Evolutionary conservation across 2,888 invertebrate genomes (phyloP).

Genomic region (Chouioia cunea): DNA sequence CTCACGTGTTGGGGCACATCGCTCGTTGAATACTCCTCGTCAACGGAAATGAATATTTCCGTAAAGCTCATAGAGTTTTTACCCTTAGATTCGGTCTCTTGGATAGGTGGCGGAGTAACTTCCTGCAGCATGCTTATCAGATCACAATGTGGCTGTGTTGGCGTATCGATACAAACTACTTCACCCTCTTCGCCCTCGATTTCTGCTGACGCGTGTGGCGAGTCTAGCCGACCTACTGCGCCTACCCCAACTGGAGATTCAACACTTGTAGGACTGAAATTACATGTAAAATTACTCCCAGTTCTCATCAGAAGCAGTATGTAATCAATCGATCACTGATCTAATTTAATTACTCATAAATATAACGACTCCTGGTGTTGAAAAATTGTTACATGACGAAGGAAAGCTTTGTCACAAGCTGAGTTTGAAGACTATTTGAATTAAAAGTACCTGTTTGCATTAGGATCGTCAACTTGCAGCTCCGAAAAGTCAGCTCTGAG

Average conservation of each 20-base stretch:
- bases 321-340: too few relatives aligned
- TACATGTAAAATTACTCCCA: too few relatives aligned
- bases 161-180: constrained; percentile 82
- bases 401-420: constrained; percentile 52
- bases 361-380: too few relatives aligned
- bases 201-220: constrained; percentile 79
- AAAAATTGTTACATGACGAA: too few relatives aligned
- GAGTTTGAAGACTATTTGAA: constrained; percentile 63
- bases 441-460: constrained; percentile 70
- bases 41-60: constrained; percentile 74
- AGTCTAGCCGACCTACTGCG: constrained; percentile 72
- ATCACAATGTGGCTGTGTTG: constrained; percentile 79
- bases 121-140: constrained; percentile 79
- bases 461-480: constrained; percentile 72
- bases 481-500: constrained; percentile 72
- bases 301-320: too few relatives aligned
- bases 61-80: constrained; percentile 68
- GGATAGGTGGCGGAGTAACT: constrained; percentile 71
- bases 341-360: too few relatives aligned
- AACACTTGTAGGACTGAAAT: constrained; percentile 61
- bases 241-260: constrained; percentile 68
- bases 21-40: constrained; percentile 70
- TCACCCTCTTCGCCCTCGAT: constrained; percentile 87
- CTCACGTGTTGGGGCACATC: constrained; percentile 74
- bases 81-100: constrained; percentile 62